A percentile compares a stretch with the other conserved stretches of the same genome.
Evolutionary conservation across 2,797 vertebrate genomes (phyloP).

Genomic region (Leucoraja ocellata): DNA sequence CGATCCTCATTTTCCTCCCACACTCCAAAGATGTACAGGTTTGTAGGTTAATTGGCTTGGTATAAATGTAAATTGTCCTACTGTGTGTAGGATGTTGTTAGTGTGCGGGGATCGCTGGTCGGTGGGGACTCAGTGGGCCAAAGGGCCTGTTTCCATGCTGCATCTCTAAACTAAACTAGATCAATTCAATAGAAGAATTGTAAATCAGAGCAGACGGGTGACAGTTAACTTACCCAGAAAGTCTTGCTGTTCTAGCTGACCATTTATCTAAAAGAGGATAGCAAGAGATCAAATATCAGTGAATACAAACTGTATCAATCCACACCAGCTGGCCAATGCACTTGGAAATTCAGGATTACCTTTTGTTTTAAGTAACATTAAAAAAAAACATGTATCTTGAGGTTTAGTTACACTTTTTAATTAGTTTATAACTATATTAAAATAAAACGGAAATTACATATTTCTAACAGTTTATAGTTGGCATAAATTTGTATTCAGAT

Average conservation of each 20-base stretch:
- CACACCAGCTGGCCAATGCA: not conserved
- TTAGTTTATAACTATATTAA: not conserved
- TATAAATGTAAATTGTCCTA: too few relatives aligned
- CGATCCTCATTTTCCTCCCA: too few relatives aligned
- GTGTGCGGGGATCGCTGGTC: too few relatives aligned
- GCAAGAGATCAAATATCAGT: not conserved
- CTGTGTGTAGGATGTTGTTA: too few relatives aligned
- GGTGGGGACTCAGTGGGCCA: too few relatives aligned
- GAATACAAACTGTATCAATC: not conserved
- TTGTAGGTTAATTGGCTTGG: too few relatives aligned
- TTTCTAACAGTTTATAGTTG: not conserved
- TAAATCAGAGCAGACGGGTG: not conserved
- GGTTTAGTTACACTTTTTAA: not conserved
- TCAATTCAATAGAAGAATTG: not conserved
- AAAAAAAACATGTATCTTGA: not conserved
- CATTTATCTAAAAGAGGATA: conserved; percentile 46
- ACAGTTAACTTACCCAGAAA: conserved; percentile 47
- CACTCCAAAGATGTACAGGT: too few relatives aligned
- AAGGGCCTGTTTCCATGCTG: too few relatives aligned
- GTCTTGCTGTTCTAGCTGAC: conserved; percentile 47
- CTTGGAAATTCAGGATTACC: not conserved
- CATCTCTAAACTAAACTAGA: too few relatives aligned
- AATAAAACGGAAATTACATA: not conserved
- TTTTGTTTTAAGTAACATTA: not conserved
- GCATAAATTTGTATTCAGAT: not conserved